A percentile compares a stretch with the other conserved stretches of the same genome.
phyloP scores from a whole-genome alignment of 1,140 invertebrate genomes.

The Papilio aristodemus region DNA sequence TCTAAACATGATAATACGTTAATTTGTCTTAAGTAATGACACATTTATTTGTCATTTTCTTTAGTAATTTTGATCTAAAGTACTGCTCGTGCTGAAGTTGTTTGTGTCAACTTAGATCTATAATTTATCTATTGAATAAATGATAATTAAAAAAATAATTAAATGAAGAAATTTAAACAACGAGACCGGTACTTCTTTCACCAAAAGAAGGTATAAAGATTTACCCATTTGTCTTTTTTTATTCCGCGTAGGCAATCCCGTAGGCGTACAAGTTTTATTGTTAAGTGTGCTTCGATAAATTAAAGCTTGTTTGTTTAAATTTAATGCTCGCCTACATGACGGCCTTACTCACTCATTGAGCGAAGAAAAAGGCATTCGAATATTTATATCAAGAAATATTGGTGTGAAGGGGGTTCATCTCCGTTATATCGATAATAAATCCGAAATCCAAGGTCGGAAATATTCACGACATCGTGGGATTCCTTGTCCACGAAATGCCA shows the following conservation, averaged over 20 bases:
- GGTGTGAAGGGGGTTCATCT: slow-evolving; percentile 3
- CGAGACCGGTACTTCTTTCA: slow-evolving; percentile 1
- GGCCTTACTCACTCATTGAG: slow-evolving; percentile 26
- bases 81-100: too few relatives aligned
- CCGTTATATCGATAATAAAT: background rate
- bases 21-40: too few relatives aligned
- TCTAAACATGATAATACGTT: too few relatives aligned
- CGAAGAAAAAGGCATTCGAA: slow-evolving; percentile 26
- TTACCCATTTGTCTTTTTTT: slow-evolving; percentile 31
- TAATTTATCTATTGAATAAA: background rate
- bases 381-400: slow-evolving; percentile 15
- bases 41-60: too few relatives aligned
- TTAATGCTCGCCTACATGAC: slow-evolving; percentile 22
- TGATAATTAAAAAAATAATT: background rate
- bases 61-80: too few relatives aligned
- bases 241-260: slow-evolving; percentile 28
- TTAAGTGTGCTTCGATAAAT: slow-evolving; percentile 30
- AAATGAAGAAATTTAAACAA: background rate
- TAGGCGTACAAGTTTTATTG: slow-evolving; percentile 28
- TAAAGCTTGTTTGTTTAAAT: slow-evolving; percentile 32
- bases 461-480: slow-evolving; percentile 7
- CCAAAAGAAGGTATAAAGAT: background rate
- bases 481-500: slow-evolving; percentile 1
- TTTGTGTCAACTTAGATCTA: too few relatives aligned
- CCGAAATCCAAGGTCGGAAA: background rate